Percentiles rank a stretch among this genome's conserved stretches.
phyloP scores from a whole-genome alignment of 2,888 invertebrate species.

The Arctia plantaginis region DNA sequence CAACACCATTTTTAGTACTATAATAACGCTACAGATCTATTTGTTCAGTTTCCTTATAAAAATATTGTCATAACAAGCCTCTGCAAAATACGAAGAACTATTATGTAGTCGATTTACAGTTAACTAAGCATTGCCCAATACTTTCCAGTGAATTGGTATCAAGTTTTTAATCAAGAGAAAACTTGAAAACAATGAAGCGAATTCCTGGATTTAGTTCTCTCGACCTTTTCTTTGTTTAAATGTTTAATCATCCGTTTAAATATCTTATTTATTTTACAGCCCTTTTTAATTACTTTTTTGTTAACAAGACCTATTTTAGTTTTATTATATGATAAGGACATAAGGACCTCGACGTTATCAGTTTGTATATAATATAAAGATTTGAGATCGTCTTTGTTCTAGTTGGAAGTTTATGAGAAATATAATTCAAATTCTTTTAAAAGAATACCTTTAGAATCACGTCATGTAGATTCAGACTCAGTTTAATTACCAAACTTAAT shows the following conservation, averaged over 20 bases:
- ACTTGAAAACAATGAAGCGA: background rate
- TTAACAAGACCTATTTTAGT: background rate
- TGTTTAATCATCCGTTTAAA: background rate
- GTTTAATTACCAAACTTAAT: too few species aligned
- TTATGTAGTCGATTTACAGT: background rate
- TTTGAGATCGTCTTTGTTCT: too few species aligned
- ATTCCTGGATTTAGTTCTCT: background rate
- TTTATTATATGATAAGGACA: background rate
- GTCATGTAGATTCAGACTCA: too few species aligned
- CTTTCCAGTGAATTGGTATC: background rate
- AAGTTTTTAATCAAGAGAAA: background rate
- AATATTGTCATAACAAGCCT: too few species aligned
- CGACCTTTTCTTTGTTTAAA: background rate
- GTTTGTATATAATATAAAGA: too few species aligned
- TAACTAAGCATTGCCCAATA: background rate
- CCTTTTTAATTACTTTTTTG: background rate
- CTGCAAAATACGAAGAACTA: too few species aligned
- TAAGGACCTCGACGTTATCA: background rate
- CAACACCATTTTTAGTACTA: too few species aligned
- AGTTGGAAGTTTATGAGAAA: too few species aligned
- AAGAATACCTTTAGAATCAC: too few species aligned
- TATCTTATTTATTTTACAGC: background rate
- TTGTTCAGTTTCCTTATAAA: background rate
- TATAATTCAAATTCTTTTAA: too few species aligned
- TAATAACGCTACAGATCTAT: too few species aligned